These are phyloP conservation scores for Sarcophaga bullata DNA, from an alignment of 1,140 invertebrate species.

Conservation along the genomic window DNA sequence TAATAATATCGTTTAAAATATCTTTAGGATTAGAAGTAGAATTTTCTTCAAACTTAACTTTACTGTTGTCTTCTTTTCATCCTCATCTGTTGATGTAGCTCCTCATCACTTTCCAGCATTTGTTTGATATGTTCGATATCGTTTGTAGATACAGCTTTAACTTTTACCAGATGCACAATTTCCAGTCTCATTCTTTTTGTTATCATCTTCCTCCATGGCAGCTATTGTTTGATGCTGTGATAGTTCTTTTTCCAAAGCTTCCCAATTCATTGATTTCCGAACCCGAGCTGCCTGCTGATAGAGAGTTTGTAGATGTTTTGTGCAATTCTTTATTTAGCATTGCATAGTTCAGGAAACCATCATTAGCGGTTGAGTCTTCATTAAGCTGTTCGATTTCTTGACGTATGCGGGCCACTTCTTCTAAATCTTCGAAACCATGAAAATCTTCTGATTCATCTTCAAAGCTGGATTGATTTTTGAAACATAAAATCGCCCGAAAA, in stretches of 20 bases:
- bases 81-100: slow-evolving; percentile 31
- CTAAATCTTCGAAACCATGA: slow-evolving; percentile 23
- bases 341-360: background rate
- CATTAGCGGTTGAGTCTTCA: slow-evolving; percentile 28
- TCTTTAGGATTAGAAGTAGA: background rate
- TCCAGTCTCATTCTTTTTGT: slow-evolving; percentile 4
- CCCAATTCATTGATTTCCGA: slow-evolving; percentile 57
- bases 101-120: slow-evolving; percentile 56
- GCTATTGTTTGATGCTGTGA: slow-evolving; percentile 46
- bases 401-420: background rate
- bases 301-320: slow-evolving; percentile 45
- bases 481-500: background rate
- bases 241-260: slow-evolving; percentile 56
- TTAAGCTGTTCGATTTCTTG: slow-evolving; percentile 23
- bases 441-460: slow-evolving; percentile 31
- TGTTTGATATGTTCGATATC: slow-evolving; percentile 60
- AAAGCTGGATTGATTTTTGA: slow-evolving; percentile 27
- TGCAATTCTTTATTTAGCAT: background rate
- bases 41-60: slow-evolving; percentile 2
- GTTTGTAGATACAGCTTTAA: slow-evolving; percentile 48
- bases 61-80: background rate
- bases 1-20: slow-evolving; percentile 8
- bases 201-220: background rate
- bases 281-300: slow-evolving; percentile 46
- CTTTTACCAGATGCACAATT: background rate